Conservation (phyloP, 2,113 vertebrate species). For the Python bivittatus region DNA sequence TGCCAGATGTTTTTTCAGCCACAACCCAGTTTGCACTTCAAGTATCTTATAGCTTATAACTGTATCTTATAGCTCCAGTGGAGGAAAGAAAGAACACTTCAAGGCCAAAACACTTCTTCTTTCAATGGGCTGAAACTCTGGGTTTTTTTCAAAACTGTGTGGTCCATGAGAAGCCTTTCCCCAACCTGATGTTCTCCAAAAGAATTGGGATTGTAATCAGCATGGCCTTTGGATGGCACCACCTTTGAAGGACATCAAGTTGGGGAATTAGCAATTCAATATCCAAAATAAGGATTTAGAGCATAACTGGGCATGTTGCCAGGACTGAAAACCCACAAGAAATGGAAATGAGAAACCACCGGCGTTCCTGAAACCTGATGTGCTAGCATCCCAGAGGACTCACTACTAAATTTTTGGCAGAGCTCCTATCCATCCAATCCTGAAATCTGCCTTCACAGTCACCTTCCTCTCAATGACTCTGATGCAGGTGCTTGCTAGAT, state of each 20-base stretch:
- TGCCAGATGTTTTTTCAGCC: not conserved
- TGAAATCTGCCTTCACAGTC: rapidly evolving
- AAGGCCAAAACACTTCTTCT: not conserved
- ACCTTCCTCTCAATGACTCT: not conserved
- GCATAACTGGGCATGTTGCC: constrained; percentile 1
- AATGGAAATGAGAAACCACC: not conserved
- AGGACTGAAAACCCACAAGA: not conserved
- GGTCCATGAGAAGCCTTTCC: not conserved
- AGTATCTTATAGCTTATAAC: not conserved
- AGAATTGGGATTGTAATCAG: not conserved
- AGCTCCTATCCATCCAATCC: not conserved
- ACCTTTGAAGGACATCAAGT: not conserved
- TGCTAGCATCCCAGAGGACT: constrained; percentile 14
- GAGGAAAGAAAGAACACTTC: not conserved
- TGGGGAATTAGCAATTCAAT: not conserved
- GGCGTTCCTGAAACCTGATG: not conserved
- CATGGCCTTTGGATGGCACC: not conserved
- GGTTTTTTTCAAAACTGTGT: not conserved
- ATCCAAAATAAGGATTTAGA: not conserved
- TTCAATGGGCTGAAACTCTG: not conserved
- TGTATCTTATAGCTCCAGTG: not conserved
- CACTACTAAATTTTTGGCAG: not conserved
- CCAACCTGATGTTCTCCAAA: not conserved
- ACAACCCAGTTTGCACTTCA: not conserved
- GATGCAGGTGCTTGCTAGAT: not conserved